Base-by-base conservation (phyloP, 1,140 invertebrate genomes). In the Drosophila trapezifrons region DNA sequence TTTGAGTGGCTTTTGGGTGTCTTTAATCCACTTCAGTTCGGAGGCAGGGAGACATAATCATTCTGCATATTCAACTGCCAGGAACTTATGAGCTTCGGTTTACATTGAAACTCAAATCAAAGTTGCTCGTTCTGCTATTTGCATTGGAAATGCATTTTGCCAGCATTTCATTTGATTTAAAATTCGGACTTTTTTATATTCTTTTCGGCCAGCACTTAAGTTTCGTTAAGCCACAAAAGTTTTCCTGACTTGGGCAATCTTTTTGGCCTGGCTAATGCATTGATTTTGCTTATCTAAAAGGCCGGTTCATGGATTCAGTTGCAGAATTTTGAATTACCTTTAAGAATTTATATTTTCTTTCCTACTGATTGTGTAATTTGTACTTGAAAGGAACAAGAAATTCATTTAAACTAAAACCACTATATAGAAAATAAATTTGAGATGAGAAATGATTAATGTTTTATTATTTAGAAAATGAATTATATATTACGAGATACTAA, bases 1-100 rank as follows among this genome's bases (percentile, higher is more conserved):
- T 79, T 79, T 69, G 76, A 83, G 80, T 83, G 80, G 80, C 80
- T 83, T 83, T 83, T 62, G 76, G 65, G 49, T 79, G 80, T 83
- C 76, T 83, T 79, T 66, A 79, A 83, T 84, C 76, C 78, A 83
- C 81, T 76, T 58, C 59, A 46, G 79, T 27, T 18, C 46, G 18
- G 18, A 59, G 37, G 32, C 57, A 35, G 29, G n/a, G 49, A 74
- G 55, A 74, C 57, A 79, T 77, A 73, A 82, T 78, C 49, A 65
- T 60, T 83, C 54, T 63, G 64, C 74, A 81, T 81, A 77, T 77
- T 81, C 65, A 52, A 80, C 55, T 75, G 32, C 15, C 37, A 45
- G 51, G 12, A 71, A 71, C 66, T 72, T 71, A 58, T 71, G 67
- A 45, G 64, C 51, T 43, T 46, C 65, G 56, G 57, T 32, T 62